Evolutionary conservation across 2,888 invertebrate genomes (phyloP).

Genomic region (Sacculina carcini): DNA sequence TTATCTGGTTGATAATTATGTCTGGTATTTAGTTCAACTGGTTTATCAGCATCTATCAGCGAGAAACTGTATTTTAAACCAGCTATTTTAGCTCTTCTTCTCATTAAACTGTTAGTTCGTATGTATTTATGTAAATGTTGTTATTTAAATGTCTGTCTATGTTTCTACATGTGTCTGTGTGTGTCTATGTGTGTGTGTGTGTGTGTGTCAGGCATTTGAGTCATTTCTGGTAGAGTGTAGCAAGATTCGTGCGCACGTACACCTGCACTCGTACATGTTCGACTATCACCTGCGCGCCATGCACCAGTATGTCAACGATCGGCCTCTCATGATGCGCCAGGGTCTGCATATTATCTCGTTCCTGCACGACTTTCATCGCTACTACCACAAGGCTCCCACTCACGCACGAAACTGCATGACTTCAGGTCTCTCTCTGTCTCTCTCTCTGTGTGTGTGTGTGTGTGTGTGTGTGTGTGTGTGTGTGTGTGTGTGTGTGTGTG

Average conservation of each 20-base stretch:
- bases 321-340: slow-evolving; percentile 26
- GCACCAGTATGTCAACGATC: slow-evolving; percentile 34
- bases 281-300: slow-evolving; percentile 44
- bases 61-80: too few species aligned
- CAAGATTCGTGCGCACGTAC: slow-evolving; percentile 39
- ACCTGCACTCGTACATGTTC: slow-evolving; percentile 47
- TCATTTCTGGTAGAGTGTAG: slow-evolving; percentile 38
- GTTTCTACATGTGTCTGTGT: slow-evolving; percentile 4
- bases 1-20: too few species aligned
- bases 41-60: background rate
- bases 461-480: too few species aligned
- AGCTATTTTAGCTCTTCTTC: background rate
- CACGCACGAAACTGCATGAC: slow-evolving; percentile 43
- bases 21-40: too few species aligned
- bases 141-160: slow-evolving; percentile 2
- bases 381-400: slow-evolving; percentile 47
- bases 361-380: slow-evolving; percentile 44
- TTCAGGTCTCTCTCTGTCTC: slow-evolving; percentile 27
- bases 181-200: too few species aligned
- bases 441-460: background rate
- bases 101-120: background rate
- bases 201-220: slow-evolving; percentile 28
- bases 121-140: background rate
- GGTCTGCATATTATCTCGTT: slow-evolving; percentile 45
- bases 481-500: slow-evolving; percentile 17